Conservation (phyloP, 2,113 vertebrate species). For the Limanda limanda region DNA sequence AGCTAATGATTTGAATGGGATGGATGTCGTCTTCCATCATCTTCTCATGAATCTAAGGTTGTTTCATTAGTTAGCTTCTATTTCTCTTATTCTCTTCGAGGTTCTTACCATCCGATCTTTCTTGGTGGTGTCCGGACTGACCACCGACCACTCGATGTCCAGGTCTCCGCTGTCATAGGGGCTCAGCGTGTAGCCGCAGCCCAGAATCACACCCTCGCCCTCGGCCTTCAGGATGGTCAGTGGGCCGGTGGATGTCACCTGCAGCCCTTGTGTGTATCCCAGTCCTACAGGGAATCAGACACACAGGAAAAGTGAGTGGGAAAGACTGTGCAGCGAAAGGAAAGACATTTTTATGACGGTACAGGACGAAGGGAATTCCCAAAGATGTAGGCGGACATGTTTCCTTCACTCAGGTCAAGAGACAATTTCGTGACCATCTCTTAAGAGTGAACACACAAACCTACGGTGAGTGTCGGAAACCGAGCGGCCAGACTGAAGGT, state of each 20-base stretch:
- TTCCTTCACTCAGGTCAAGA: background rate
- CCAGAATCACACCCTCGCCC: slow-evolving; percentile 84
- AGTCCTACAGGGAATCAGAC: slow-evolving; percentile 29
- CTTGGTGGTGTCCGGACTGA: slow-evolving; percentile 84
- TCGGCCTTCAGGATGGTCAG: slow-evolving; percentile 84
- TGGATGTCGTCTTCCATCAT: no score
- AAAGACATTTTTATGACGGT: no score
- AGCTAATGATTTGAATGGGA: no score
- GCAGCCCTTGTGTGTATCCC: slow-evolving; percentile 52
- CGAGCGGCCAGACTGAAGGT: background rate
- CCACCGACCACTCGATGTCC: slow-evolving; percentile 89
- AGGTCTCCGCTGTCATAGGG: slow-evolving; percentile 84
- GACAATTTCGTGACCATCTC: no score
- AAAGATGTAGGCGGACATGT: background rate
- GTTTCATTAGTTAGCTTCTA: no score
- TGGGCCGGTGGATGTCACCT: slow-evolving; percentile 69
- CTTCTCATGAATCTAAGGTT: no score
- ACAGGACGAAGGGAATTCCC: no score
- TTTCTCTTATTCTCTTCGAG: no score
- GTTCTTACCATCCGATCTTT: slow-evolving; percentile 79
- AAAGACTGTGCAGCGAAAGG: no score
- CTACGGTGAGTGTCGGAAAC: no score
- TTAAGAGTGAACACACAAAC: no score
- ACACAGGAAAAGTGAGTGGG: background rate
- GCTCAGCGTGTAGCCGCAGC: slow-evolving; percentile 84